Evolutionary conservation across 1,140 invertebrate species (phyloP).

Genomic region (Diachasmimorpha longicaudata): DNA sequence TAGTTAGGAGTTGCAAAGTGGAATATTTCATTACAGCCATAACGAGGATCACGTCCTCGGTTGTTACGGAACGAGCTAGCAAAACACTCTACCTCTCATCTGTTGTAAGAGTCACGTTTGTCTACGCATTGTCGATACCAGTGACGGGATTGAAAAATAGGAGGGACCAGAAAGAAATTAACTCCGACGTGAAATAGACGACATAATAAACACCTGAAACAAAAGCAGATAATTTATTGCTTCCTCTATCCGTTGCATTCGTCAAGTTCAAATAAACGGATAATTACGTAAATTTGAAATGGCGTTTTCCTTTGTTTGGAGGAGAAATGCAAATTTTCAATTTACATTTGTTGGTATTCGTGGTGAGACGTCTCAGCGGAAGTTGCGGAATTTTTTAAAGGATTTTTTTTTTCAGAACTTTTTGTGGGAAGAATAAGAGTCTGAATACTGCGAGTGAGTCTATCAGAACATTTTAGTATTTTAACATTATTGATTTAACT

Average conservation of each 20-base stretch:
- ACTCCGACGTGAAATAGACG: neutral
- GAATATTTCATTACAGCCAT: constrained; percentile 30
- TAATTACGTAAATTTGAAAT: neutral
- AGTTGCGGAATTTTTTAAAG: too few species aligned
- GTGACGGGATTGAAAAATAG: neutral
- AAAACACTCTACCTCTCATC: neutral
- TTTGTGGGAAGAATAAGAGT: too few species aligned
- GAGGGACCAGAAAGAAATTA: neutral
- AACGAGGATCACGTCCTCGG: constrained; percentile 14
- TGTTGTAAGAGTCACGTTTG: constrained; percentile 15
- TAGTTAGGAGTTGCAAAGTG: constrained; percentile 30
- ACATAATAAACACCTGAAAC: neutral
- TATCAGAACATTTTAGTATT: too few species aligned
- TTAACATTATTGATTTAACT: too few species aligned
- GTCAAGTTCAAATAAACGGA: neutral
- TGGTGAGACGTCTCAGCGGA: neutral
- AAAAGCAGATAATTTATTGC: neutral
- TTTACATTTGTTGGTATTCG: neutral
- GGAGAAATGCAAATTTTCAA: neutral
- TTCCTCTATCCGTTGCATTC: neutral
- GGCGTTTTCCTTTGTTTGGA: neutral
- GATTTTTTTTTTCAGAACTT: too few species aligned
- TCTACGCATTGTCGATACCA: neutral
- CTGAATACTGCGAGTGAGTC: too few species aligned
- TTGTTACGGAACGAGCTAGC: neutral